Evolutionary conservation across 2,888 invertebrate genomes (phyloP).

Genomic region (Linhomoeus sp.): DNA sequence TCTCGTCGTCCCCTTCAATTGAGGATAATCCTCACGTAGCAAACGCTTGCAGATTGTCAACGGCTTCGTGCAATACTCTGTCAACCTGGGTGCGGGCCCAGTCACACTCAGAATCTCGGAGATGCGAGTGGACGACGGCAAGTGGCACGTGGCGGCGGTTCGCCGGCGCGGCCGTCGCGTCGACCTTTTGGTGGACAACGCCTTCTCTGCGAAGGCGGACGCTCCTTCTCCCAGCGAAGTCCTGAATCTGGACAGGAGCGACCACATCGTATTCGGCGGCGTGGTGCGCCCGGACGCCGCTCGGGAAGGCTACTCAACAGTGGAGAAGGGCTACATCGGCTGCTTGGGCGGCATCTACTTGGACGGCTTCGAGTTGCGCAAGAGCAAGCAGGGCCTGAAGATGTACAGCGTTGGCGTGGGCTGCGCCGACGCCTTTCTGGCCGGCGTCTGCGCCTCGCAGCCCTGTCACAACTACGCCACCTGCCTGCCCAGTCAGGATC

Average conservation of each 20-base stretch:
- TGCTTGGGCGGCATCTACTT: slow-evolving; percentile 71
- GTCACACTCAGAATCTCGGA: slow-evolving; percentile 38
- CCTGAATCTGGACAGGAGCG: slow-evolving; percentile 57
- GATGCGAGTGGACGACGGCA: slow-evolving; percentile 44
- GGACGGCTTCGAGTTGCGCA: slow-evolving; percentile 50
- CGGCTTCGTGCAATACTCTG: slow-evolving; percentile 66
- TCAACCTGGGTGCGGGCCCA: slow-evolving; percentile 77
- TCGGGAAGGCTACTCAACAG: background rate
- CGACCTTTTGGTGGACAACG: slow-evolving; percentile 26
- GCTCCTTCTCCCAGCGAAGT: slow-evolving; percentile 62
- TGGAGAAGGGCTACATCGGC: slow-evolving; percentile 54
- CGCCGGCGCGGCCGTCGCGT: slow-evolving; percentile 45
- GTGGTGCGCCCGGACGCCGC: slow-evolving; percentile 37
- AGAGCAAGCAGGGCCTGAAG: slow-evolving; percentile 17
- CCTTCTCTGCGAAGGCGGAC: slow-evolving; percentile 38
- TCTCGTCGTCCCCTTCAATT: background rate
- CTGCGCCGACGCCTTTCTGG: slow-evolving; percentile 29
- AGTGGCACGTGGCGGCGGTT: slow-evolving; percentile 56
- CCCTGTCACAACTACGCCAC: slow-evolving; percentile 48
- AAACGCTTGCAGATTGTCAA: slow-evolving; percentile 47
- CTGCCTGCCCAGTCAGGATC: background rate
- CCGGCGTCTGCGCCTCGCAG: slow-evolving; percentile 51
- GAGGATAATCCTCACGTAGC: too few relatives aligned
- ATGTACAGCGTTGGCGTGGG: slow-evolving; percentile 28
- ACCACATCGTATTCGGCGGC: slow-evolving; percentile 59